Conservation (phyloP, 2,888 invertebrate species). For the Alsophila aescularia region DNA sequence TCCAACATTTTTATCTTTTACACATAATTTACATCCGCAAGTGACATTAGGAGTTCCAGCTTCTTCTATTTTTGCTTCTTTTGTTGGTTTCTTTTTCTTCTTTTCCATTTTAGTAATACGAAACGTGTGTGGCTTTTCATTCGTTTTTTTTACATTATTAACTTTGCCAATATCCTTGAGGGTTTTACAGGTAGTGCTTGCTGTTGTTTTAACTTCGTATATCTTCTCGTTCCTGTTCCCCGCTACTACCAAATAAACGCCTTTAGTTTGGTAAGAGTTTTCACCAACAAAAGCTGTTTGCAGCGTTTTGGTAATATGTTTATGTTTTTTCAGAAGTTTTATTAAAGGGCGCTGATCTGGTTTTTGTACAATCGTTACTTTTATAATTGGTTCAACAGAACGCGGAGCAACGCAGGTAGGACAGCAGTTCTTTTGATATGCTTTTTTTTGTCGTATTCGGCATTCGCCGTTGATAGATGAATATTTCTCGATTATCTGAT, state of each 20-base stretch:
- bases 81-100: slow-evolving; percentile 42
- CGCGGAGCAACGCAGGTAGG: too few species aligned
- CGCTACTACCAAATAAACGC: slow-evolving; percentile 54
- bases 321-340: slow-evolving; percentile 35
- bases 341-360: slow-evolving; percentile 39
- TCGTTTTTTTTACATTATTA: slow-evolving; percentile 19
- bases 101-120: slow-evolving; percentile 58
- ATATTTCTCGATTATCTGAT: slow-evolving; percentile 50
- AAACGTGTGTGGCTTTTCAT: background rate
- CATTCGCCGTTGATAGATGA: slow-evolving; percentile 34
- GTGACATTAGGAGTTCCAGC: slow-evolving; percentile 12
- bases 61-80: slow-evolving; percentile 43
- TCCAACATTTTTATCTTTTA: background rate
- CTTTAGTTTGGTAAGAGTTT: slow-evolving; percentile 53
- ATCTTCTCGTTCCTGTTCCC: slow-evolving; percentile 55
- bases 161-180: slow-evolving; percentile 23
- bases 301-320: slow-evolving; percentile 26
- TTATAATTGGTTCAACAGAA: slow-evolving; percentile 54
- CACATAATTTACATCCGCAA: slow-evolving; percentile 2
- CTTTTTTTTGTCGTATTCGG: slow-evolving; percentile 7
- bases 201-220: slow-evolving; percentile 61
- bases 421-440: slow-evolving; percentile 3
- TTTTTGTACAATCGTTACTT: slow-evolving; percentile 65
- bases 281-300: slow-evolving; percentile 58
- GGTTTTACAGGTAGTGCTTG: slow-evolving; percentile 50